Conservation (phyloP, 2,797 vertebrate species). For the Synaphobranchus kaupii region DNA sequence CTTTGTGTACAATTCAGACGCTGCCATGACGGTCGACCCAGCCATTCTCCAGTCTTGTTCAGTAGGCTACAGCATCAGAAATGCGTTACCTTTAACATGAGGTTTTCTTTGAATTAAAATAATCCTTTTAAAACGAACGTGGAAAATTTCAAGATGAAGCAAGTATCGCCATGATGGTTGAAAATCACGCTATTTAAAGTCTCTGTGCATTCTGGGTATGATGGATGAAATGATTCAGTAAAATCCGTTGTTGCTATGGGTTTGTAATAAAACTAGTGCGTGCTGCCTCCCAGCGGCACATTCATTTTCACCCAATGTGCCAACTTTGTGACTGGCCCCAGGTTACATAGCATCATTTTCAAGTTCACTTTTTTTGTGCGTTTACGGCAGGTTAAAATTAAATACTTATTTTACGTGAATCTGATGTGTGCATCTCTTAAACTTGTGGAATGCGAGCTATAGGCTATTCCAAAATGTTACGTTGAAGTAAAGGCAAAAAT, state of each 20-base stretch:
- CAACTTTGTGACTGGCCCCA: background rate
- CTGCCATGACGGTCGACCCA: conserved; percentile 80
- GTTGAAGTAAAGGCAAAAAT: too few relatives aligned
- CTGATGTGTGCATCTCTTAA: background rate
- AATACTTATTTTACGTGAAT: too few relatives aligned
- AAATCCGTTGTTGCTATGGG: conserved; percentile 31
- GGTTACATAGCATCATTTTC: background rate
- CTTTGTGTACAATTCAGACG: conserved; percentile 95
- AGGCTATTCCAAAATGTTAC: too few relatives aligned
- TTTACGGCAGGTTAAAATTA: background rate
- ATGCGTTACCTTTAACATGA: conserved; percentile 43
- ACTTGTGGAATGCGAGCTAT: background rate
- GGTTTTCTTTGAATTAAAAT: background rate
- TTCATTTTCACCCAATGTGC: background rate
- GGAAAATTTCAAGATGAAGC: conserved; percentile 44
- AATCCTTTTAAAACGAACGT: background rate
- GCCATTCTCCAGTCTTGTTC: conserved; percentile 59
- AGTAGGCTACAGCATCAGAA: conserved; percentile 48
- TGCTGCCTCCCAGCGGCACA: conserved; percentile 59
- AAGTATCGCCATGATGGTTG: conserved; percentile 63
- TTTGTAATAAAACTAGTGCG: conserved; percentile 23
- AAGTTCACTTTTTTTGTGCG: background rate
- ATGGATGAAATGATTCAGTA: conserved; percentile 70
- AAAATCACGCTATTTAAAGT: conserved; percentile 56
- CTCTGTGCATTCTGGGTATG: conserved; percentile 81